Evolutionary conservation across 2,888 invertebrate species (phyloP), one percentile per base, ranked within the genome.

Genomic region (Seira sanloemensis): DNA sequence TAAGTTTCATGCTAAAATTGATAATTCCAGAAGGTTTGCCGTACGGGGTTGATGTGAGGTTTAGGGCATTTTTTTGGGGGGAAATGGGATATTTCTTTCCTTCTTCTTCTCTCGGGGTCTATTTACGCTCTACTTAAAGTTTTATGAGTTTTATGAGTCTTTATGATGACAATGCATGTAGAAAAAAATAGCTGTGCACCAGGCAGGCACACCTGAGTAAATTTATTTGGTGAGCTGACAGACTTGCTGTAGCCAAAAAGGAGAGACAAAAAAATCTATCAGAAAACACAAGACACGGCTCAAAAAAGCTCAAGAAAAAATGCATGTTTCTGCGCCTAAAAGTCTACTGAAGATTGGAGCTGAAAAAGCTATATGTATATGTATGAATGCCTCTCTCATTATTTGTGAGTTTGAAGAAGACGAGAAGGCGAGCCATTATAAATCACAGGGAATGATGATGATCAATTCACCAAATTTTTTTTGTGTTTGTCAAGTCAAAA

Each of bases 391-490:
- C 12, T 37, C 12, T 50, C 16, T 7, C 16, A 50, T 50, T 50
- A 50, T 50, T 50, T 50, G 50, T n/a, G 50, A 50, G 50, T 50
- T 50, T n/a, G n/a, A n/a, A n/a, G n/a, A n/a, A n/a, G n/a, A n/a
- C n/a, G n/a, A n/a, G 50, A 50, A 50, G 50, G 50, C 50, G 50
- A 50, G 16, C 50, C 50, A 50, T 50, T 50, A 50, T 50, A 50
- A 50, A 50, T 50, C 50, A 50, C 50, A 50, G 50, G n/a, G 50
- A n/a, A 16, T 50, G 5, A 16, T 50, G 16, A 50, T 50, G 2
- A 50, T 50, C 50, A 50, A 50, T 50, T 50, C 50, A 50, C 50
- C n/a, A 50, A n/a, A 50, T 50, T 50, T 50, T 50, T n/a, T 50
- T 50, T 50, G 50, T 50, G n/a, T n/a, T n/a, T n/a, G 50, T 50